Percentiles rank a stretch among this genome's conserved stretches.
Conservation (phyloP, 2,113 vertebrate genomes). For the Benitochromis conjunctus region DNA sequence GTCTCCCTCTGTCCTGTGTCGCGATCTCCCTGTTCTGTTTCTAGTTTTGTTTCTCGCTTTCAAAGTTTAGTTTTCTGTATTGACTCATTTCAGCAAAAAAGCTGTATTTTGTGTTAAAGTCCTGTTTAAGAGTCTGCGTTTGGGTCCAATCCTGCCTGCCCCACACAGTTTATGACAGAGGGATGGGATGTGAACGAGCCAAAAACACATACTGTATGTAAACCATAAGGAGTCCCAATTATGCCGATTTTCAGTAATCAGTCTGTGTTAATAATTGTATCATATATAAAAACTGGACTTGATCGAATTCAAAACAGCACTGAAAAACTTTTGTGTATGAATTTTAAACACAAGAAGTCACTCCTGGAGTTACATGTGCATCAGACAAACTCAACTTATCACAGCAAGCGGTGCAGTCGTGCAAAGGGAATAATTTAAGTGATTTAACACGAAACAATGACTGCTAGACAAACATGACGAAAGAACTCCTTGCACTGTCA, state of each 20-base stretch:
- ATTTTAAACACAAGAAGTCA: not conserved
- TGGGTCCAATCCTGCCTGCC: no score
- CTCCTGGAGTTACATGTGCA: not conserved
- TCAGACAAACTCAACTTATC: not conserved
- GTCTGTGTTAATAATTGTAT: not conserved
- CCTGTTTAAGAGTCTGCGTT: no score
- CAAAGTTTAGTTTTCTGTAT: no score
- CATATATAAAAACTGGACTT: not conserved
- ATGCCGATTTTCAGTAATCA: not conserved
- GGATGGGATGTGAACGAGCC: not conserved
- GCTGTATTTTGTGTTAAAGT: no score
- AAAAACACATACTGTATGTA: not conserved
- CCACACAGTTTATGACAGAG: not conserved
- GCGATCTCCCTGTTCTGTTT: no score
- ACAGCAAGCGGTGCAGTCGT: not conserved
- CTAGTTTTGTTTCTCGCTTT: no score
- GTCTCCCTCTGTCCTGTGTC: no score
- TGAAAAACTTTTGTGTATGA: not conserved
- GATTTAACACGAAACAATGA: not conserved
- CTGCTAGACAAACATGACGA: not conserved
- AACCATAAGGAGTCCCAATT: not conserved
- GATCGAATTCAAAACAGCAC: not conserved
- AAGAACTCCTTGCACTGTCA: not conserved
- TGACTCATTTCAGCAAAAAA: no score
- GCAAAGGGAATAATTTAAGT: constrained; percentile 1